Conservation (phyloP, 1,140 invertebrate genomes). For the Mya arenaria region DNA sequence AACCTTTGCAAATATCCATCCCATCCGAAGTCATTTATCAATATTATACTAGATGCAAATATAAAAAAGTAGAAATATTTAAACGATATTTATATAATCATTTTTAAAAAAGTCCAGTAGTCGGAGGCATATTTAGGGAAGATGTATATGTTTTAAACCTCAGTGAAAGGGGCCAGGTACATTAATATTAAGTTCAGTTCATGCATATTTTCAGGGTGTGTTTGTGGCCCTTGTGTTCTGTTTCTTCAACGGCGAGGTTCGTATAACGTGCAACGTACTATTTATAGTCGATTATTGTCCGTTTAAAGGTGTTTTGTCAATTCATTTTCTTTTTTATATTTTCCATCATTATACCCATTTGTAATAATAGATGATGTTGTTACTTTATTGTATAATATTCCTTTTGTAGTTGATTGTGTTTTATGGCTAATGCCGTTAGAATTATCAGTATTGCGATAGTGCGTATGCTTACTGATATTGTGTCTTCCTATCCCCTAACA, state of each 20-base stretch:
- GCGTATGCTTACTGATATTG: neutral
- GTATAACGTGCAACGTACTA: neutral
- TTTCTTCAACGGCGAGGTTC: conserved; percentile 96
- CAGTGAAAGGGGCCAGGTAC: no score
- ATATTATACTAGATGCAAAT: neutral
- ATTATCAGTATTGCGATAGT: neutral
- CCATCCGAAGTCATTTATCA: neutral
- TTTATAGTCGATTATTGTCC: neutral
- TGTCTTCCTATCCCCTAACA: neutral
- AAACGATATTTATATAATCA: no score
- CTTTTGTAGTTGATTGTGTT: neutral
- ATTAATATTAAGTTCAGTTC: no score
- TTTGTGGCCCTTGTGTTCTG: conserved; percentile 96
- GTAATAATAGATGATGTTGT: neutral
- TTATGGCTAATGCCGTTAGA: neutral
- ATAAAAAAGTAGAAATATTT: no score
- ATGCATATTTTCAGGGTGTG: conserved; percentile 90
- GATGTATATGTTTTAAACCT: no score
- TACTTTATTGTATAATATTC: neutral
- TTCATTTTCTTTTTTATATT: neutral
- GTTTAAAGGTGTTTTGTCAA: neutral
- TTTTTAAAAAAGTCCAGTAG: no score
- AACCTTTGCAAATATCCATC: neutral
- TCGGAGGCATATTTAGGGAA: no score
- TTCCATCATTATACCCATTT: neutral